Conservation (phyloP, 1,140 invertebrate species). For the Heliconius himera region DNA sequence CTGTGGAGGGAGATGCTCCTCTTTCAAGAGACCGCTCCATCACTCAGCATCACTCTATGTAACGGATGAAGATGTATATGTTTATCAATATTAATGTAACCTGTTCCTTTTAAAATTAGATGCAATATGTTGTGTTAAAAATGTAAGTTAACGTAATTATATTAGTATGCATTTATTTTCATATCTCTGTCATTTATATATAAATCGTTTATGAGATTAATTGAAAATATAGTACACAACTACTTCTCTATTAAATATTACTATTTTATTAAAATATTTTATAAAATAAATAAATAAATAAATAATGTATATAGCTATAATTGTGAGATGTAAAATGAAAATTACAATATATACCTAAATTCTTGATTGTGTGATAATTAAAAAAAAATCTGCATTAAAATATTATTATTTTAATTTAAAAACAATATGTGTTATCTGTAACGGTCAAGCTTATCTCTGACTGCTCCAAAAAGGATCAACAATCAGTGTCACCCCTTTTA, state of each 20-base stretch:
- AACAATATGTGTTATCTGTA: not conserved
- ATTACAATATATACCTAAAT: too few relatives aligned
- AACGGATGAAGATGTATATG: slow-evolving; percentile 77
- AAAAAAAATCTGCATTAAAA: too few relatives aligned
- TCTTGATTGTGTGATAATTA: too few relatives aligned
- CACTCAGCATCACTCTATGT: slow-evolving; percentile 64
- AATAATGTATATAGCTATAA: too few relatives aligned
- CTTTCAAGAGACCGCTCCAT: slow-evolving; percentile 71
- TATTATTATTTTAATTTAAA: not conserved
- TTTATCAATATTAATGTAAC: slow-evolving; percentile 62
- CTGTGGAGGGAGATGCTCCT: slow-evolving; percentile 51
- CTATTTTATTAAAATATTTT: too few relatives aligned
- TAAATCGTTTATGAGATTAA: not conserved
- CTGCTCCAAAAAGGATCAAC: not conserved
- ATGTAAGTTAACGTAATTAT: not conserved
- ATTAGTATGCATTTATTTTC: not conserved
- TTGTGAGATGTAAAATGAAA: too few relatives aligned
- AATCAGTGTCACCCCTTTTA: not conserved
- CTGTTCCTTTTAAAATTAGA: slow-evolving; percentile 28
- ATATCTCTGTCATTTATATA: not conserved
- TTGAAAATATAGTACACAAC: too few relatives aligned
- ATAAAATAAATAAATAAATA: too few relatives aligned
- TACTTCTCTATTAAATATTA: too few relatives aligned
- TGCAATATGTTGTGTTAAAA: not conserved
- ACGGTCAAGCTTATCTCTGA: not conserved